These are phyloP conservation scores for Rhinolophus ferrumequinum DNA, from an alignment of 2,113 vertebrate species.

Conservation along the genomic window DNA sequence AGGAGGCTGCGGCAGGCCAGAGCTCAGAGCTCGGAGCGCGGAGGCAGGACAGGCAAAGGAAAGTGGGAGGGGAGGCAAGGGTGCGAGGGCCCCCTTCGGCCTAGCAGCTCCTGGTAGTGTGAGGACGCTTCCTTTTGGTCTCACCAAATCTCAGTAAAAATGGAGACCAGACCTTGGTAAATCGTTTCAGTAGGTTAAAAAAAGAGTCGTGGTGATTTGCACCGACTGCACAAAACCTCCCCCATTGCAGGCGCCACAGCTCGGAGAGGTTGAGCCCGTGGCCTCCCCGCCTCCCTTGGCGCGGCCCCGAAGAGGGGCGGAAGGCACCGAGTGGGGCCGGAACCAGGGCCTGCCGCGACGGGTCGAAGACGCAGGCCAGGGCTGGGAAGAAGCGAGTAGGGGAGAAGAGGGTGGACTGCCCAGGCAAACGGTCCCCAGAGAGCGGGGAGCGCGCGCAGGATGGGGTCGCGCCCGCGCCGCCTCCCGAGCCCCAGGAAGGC, in stretches of 20 bases:
- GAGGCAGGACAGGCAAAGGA: accelerated
- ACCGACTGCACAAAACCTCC: not conserved
- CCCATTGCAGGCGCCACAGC: not conserved
- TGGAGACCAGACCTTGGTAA: not conserved
- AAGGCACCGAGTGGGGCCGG: not conserved
- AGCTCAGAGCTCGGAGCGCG: not conserved
- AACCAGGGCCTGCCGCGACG: not conserved
- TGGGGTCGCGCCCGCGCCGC: not conserved
- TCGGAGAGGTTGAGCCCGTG: not conserved
- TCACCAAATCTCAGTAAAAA: not conserved
- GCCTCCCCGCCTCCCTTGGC: not conserved
- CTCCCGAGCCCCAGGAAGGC: not conserved
- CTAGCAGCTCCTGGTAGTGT: not conserved
- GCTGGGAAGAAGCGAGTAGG: accelerated
- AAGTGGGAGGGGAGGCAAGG: not conserved
- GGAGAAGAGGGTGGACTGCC: accelerated
- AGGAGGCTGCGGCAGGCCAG: not conserved
- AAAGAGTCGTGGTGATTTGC: not conserved
- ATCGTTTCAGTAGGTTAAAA: not conserved
- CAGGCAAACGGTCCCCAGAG: not conserved
- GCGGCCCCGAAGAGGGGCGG: not conserved
- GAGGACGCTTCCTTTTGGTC: not conserved
- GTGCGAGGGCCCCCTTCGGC: not conserved
- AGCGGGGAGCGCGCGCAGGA: not conserved
- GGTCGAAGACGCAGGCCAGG: not conserved